These are phyloP conservation scores for Poecilus cupreus DNA, from an alignment of 2,888 invertebrate species.

Conservation along the genomic window DNA sequence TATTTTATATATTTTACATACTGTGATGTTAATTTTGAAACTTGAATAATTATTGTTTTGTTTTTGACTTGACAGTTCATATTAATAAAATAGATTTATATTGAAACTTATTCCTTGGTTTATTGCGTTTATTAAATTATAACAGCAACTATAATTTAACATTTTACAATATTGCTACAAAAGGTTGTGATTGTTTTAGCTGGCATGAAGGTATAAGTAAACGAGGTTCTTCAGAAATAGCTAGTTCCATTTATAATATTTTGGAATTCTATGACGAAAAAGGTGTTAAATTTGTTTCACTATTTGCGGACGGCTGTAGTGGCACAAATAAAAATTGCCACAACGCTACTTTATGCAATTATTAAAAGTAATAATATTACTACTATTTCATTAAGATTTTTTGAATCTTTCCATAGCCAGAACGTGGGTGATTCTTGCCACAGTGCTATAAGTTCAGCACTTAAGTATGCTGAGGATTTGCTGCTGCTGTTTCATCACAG, in stretches of 20 bases:
- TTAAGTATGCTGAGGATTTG: slow-evolving; percentile 41
- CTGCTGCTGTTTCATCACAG: no score
- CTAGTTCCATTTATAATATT: background rate
- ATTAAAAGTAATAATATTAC: no score
- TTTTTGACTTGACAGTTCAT: no score
- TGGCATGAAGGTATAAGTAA: background rate
- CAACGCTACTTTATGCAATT: background rate
- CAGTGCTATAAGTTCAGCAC: slow-evolving; percentile 48
- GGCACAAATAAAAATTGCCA: background rate
- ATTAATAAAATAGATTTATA: no score
- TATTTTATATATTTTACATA: no score
- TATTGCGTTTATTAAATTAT: no score
- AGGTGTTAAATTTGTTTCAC: background rate
- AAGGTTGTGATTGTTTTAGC: background rate
- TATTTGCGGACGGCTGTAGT: background rate
- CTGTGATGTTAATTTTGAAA: no score
- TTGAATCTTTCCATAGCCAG: background rate
- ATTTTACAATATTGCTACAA: background rate
- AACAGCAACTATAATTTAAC: slow-evolving; percentile 9
- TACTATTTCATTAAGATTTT: background rate
- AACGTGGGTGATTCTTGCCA: slow-evolving; percentile 51
- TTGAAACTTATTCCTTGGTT: no score
- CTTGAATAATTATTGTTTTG: no score
- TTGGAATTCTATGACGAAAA: background rate
- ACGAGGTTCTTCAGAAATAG: background rate